Percentiles rank a stretch among this genome's conserved stretches.
Conservation (phyloP, 1,140 invertebrate genomes). For the Rhagoletis zephyria region DNA sequence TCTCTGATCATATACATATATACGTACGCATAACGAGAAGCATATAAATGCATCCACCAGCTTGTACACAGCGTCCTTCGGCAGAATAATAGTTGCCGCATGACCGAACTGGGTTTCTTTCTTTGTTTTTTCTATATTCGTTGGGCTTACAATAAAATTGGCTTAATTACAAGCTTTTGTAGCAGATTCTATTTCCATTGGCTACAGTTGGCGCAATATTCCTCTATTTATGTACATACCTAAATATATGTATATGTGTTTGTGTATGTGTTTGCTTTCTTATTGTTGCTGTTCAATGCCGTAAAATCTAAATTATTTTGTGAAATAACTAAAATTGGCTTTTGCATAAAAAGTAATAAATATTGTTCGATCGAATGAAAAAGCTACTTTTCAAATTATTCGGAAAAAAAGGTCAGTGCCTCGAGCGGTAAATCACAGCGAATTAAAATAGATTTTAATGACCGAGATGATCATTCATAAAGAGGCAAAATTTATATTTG, state of each 20-base stretch:
- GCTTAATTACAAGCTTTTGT: slow-evolving; percentile 25
- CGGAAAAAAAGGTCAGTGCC: background rate
- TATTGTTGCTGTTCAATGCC: background rate
- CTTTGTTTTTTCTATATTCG: background rate
- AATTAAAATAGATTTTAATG: background rate
- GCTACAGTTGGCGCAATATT: background rate
- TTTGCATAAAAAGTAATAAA: background rate
- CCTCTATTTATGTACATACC: background rate
- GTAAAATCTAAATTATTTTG: background rate
- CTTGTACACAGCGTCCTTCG: background rate
- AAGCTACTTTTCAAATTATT: background rate
- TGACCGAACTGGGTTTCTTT: background rate
- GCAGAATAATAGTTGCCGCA: slow-evolving; percentile 36
- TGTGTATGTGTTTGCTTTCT: background rate
- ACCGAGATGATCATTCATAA: no score
- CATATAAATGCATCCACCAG: background rate
- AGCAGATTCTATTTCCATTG: background rate
- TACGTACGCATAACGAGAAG: background rate
- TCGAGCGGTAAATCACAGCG: background rate
- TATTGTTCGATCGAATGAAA: background rate
- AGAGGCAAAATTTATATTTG: no score
- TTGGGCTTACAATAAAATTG: slow-evolving; percentile 43
- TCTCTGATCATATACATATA: background rate
- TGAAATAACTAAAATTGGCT: background rate
- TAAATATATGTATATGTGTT: background rate